phyloP scores from a whole-genome alignment of 2,797 vertebrate genomes.

The Muraenolepis orangiensis region DNA sequence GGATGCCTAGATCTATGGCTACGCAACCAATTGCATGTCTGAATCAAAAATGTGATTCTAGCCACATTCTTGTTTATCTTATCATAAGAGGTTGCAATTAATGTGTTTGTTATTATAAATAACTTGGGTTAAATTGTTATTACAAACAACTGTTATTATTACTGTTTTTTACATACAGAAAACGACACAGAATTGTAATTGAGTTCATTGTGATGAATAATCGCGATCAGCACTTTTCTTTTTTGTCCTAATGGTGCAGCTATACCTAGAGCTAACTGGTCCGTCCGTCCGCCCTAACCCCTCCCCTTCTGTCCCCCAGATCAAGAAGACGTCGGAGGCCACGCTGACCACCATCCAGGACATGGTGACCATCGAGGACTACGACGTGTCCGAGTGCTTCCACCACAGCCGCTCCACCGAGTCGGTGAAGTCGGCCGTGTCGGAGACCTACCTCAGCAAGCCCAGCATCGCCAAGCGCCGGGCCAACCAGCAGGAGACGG shows the following conservation, averaged over 20 bases:
- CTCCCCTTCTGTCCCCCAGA: conserved; percentile 59
- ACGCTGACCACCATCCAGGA: conserved; percentile 97
- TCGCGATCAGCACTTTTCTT: background rate
- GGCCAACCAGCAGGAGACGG: conserved; percentile 98
- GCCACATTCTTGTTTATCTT: too few relatives aligned
- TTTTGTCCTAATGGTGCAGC: too few relatives aligned
- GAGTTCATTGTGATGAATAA: background rate
- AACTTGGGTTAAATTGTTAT: too few relatives aligned
- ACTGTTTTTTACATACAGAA: background rate
- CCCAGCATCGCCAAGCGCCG: conserved; percentile 96
- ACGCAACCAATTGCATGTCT: too few relatives aligned
- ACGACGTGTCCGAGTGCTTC: conserved; percentile 97
- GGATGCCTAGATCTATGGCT: background rate
- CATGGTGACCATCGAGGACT: conserved; percentile 98
- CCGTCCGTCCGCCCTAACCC: too few relatives aligned
- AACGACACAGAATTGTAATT: background rate
- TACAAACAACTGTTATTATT: background rate
- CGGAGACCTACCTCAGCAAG: conserved; percentile 96
- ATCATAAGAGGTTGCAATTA: too few relatives aligned
- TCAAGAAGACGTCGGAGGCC: conserved; percentile 97
- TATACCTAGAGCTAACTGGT: background rate
- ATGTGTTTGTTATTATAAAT: too few relatives aligned
- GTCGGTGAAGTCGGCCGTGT: conserved; percentile 94
- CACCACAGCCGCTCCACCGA: conserved; percentile 97
- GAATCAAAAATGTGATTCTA: too few relatives aligned